These are phyloP conservation scores for Epizoanthus scotinus DNA, from an alignment of 92 coral and sea anemone genomes.

Conservation along the genomic window DNA sequence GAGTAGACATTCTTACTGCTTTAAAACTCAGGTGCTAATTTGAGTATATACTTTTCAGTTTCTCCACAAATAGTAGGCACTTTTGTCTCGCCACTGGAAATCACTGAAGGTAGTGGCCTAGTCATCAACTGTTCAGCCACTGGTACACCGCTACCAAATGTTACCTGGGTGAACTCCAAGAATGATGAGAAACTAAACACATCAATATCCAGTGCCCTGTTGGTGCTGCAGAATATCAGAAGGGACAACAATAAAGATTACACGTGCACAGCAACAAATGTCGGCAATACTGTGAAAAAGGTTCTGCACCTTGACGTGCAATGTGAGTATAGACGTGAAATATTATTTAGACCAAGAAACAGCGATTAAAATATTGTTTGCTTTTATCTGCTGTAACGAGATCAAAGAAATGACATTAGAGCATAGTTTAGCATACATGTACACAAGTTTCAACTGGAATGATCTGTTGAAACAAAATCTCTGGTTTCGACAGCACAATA, in stretches of 20 bases:
- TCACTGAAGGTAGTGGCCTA: neutral
- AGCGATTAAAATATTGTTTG: no score
- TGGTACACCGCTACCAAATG: neutral
- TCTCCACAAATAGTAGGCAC: neutral
- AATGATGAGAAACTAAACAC: neutral
- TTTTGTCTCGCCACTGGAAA: neutral
- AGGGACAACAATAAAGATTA: constrained; percentile 3
- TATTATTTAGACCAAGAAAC: no score
- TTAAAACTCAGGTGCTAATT: no score
- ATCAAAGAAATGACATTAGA: no score
- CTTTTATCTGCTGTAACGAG: no score
- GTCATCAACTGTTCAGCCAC: constrained; percentile 6
- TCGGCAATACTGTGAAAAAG: neutral
- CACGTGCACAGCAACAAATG: neutral
- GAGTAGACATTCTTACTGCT: no score
- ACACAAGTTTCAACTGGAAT: no score
- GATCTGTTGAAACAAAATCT: no score
- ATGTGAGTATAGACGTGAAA: neutral
- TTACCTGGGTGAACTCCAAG: neutral
- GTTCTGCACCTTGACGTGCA: neutral
- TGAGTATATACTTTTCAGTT: neutral
- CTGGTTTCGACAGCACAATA: no score
- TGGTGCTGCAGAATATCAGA: neutral
- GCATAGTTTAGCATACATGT: no score
- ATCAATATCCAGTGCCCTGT: neutral